Evolutionary conservation across 2,113 vertebrate species (phyloP).

Genomic region (Tachuris rubrigastra): DNA sequence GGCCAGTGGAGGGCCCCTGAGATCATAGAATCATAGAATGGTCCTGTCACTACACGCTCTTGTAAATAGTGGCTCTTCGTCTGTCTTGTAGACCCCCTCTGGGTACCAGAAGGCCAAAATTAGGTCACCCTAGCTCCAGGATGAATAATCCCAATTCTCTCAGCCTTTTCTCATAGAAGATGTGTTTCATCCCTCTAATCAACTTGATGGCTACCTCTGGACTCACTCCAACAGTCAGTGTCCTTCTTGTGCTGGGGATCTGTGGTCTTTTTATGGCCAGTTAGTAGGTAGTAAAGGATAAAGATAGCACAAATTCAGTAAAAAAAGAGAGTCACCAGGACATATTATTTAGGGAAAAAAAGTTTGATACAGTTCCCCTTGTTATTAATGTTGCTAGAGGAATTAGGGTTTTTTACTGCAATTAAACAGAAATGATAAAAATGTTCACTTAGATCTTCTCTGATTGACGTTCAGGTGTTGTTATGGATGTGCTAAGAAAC

Average conservation of each 20-base stretch:
- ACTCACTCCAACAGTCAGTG: not conserved
- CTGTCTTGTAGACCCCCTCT: not conserved
- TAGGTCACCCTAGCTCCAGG: not conserved
- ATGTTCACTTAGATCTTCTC: not conserved
- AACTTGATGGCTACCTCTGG: not conserved
- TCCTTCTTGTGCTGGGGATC: not conserved
- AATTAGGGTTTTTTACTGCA: not conserved
- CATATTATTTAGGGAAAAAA: not conserved
- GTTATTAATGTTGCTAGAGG: not conserved
- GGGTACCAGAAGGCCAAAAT: not conserved
- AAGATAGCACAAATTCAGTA: not conserved
- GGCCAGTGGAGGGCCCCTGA: not conserved
- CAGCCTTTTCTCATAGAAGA: not conserved
- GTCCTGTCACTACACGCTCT: not conserved
- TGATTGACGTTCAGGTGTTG: not conserved
- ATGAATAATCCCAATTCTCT: not conserved
- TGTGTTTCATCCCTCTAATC: not conserved
- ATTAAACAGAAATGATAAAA: not conserved
- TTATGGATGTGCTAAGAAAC: not conserved
- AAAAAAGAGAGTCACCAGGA: not conserved
- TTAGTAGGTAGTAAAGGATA: not conserved
- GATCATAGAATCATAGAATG: not conserved
- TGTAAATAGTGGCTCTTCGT: not conserved
- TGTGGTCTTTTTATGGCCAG: not conserved
- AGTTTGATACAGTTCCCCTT: not conserved